A percentile compares a stretch with the other conserved stretches of the same genome.
phyloP scores from a whole-genome alignment of 53 echinoderm and acorn worm species.

The Temnopleurus reevesii region DNA sequence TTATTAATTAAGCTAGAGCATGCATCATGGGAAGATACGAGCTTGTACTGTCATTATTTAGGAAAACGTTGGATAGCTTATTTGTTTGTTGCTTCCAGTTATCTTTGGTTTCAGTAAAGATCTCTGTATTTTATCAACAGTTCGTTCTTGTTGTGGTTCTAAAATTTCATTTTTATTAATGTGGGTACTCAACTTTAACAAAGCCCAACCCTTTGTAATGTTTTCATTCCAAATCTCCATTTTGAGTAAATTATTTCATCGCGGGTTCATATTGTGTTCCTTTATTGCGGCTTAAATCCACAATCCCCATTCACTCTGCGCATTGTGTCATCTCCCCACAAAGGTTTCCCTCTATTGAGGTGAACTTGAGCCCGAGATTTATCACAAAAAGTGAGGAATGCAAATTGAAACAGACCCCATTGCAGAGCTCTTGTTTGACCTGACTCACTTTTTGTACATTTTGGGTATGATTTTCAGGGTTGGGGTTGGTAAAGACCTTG shows the following conservation, averaged over 20 bases:
- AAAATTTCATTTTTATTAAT: no score
- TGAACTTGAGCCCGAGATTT: constrained; percentile 9
- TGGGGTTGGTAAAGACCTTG: neutral
- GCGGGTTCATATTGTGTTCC: neutral
- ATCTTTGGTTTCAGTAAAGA: no score
- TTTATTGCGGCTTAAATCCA: neutral
- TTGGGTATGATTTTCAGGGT: neutral
- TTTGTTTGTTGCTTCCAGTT: no score
- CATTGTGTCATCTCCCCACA: neutral
- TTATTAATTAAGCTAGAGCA: no score
- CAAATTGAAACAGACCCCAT: neutral
- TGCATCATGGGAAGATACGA: no score
- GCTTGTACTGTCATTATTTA: no score
- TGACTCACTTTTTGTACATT: neutral
- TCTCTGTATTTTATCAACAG: no score
- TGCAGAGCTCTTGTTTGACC: neutral
- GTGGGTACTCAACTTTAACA: no score
- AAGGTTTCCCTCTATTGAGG: neutral
- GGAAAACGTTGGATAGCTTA: no score
- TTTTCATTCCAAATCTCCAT: neutral
- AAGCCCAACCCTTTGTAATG: neutral
- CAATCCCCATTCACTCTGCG: neutral
- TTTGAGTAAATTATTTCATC: neutral
- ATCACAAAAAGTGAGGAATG: constrained; percentile 34
- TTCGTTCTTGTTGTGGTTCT: no score